These are phyloP conservation scores for Scomber japonicus DNA, from an alignment of 2,113 vertebrate species.

Conservation along the genomic window DNA sequence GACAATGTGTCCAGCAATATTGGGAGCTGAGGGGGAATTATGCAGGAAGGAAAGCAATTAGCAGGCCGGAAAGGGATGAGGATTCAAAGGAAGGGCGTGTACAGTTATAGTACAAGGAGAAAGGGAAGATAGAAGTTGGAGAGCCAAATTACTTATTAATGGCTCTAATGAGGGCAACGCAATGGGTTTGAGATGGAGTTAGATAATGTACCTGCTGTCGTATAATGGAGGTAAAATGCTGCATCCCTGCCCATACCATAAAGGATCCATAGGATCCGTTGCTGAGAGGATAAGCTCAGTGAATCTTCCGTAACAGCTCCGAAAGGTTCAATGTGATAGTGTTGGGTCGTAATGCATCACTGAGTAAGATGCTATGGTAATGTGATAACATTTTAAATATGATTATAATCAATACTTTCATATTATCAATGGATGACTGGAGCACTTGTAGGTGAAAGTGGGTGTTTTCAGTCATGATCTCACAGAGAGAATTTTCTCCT, in stretches of 20 bases:
- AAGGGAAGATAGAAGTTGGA: slow-evolving; percentile 51
- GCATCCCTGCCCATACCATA: background rate
- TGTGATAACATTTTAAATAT: too few relatives aligned
- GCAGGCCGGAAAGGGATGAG: slow-evolving; percentile 53
- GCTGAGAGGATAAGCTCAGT: slow-evolving; percentile 8
- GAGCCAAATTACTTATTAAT: slow-evolving; percentile 75
- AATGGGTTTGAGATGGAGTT: slow-evolving; percentile 48
- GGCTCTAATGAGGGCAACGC: slow-evolving; percentile 70
- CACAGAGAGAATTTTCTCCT: too few relatives aligned
- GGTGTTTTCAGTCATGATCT: too few relatives aligned
- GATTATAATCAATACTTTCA: too few relatives aligned
- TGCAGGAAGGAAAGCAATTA: slow-evolving; percentile 79
- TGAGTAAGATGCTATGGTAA: too few relatives aligned
- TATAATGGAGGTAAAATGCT: slow-evolving; percentile 55
- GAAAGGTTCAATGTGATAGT: background rate
- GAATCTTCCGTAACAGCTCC: background rate
- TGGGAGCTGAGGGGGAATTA: slow-evolving; percentile 63
- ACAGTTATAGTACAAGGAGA: slow-evolving; percentile 61
- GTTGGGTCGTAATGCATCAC: too few relatives aligned
- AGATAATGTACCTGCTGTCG: slow-evolving; percentile 56
- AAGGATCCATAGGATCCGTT: background rate
- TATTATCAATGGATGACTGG: too few relatives aligned
- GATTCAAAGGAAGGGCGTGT: slow-evolving; percentile 66
- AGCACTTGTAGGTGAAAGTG: too few relatives aligned
- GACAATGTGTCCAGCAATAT: slow-evolving; percentile 73